Evolutionary conservation across 2,797 vertebrate species (phyloP), one percentile per base, ranked within the genome.

Genomic region (Macroramphosus scolopax): DNA sequence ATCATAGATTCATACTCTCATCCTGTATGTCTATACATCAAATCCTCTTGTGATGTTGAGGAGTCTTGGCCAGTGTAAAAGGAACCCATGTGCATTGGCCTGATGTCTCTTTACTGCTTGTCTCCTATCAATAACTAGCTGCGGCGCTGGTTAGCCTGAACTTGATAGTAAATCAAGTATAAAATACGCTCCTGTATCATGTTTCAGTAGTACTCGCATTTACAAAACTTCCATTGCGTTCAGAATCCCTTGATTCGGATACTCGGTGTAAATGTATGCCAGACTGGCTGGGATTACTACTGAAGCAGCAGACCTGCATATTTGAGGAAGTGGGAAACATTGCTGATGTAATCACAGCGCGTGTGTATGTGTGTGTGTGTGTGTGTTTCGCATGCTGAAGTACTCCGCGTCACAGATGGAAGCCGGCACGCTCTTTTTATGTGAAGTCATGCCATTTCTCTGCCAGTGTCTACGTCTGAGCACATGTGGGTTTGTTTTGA

Each of bases 321-420:
- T 62, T 39, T 45, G 29, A 74, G 62, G 48, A 60, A 29, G 52
- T 75, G 66, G n/a, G n/a, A n/a, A 81, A 14, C 77, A 69, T 63
- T 42, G 44, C 37, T 60, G 64, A 69, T 63, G 61, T 56, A 47
- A 78, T 64, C 29, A 0, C 22, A 17, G 25, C 1, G 1, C 41
- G 28, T 51, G 6, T 15, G 44, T 71, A 35, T 39, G 46, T 7
- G 25, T 6, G n/a, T n/a, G n/a, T n/a, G n/a, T n/a, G n/a, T n/a
- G n/a, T n/a, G n/a, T n/a, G n/a, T n/a, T n/a, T n/a, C n/a, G n/a
- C n/a, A n/a, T n/a, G n/a, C n/a, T n/a, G n/a, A n/a, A n/a, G n/a
- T n/a, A n/a, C n/a, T n/a, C n/a, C n/a, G n/a, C n/a, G 2, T 64
- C 47, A 68, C 55, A 49, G 51, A 66, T 51, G 49, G 39, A 41